phyloP scores from a whole-genome alignment of 2,888 invertebrate species.

The Ctena decussata region DNA sequence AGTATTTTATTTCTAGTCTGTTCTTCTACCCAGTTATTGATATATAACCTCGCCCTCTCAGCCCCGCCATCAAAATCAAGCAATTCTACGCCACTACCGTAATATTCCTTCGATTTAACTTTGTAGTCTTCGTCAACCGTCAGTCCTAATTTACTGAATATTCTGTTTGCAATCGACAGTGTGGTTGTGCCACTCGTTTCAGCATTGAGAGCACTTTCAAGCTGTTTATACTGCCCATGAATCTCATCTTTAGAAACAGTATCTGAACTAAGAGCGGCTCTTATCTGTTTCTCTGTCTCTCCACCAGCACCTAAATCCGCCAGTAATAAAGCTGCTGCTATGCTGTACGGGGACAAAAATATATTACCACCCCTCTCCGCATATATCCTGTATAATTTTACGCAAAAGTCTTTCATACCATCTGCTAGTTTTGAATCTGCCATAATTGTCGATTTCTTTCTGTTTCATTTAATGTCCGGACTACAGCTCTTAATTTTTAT shows the following conservation, averaged over 20 bases:
- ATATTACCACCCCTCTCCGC: constrained; percentile 38
- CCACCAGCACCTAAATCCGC: constrained; percentile 62
- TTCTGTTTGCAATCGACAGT: constrained; percentile 60
- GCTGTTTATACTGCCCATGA: constrained; percentile 46
- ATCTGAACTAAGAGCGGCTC: constrained; percentile 43
- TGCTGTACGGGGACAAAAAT: constrained; percentile 71
- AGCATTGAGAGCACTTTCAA: constrained; percentile 39
- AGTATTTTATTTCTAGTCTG: constrained; percentile 94
- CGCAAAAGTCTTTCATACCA: background rate
- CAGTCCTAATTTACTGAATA: constrained; percentile 58
- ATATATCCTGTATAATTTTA: background rate
- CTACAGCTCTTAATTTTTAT: too few species aligned
- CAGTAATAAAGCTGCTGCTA: constrained; percentile 69
- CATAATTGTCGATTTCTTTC: too few species aligned
- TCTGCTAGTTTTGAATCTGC: background rate
- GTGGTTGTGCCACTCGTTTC: constrained; percentile 23
- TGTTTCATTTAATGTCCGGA: too few species aligned
- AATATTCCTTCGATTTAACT: constrained; percentile 36
- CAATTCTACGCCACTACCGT: constrained; percentile 78
- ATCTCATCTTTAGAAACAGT: background rate
- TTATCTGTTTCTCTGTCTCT: constrained; percentile 57
- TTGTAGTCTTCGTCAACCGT: constrained; percentile 39
- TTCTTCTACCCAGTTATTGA: constrained; percentile 94
- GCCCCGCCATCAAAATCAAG: constrained; percentile 79
- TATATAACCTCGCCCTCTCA: constrained; percentile 87